Evolutionary conservation across 2,113 vertebrate species (phyloP), one percentile per base, ranked within the genome.

Genomic region (Nycticebus coucang): DNA sequence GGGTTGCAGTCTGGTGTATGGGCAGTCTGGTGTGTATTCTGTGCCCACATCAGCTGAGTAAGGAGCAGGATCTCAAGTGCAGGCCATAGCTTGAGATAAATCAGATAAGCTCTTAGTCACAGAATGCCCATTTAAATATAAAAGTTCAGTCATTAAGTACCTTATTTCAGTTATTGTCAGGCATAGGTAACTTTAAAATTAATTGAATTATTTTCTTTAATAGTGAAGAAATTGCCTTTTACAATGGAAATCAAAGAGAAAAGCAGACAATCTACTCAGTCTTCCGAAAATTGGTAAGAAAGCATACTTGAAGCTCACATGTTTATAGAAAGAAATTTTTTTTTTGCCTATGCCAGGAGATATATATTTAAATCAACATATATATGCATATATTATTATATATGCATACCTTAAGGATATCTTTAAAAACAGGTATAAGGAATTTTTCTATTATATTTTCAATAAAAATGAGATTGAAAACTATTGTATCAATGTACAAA

Each of bases 201-300:
- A 94, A 97, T 72, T 87, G 35, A 68, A 74, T 57, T 94, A 68
- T 95, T 72, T 96, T 59, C 71, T 74, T 95, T 97, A 96, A 94
- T 78, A 99, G 99, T 98, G 99, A 99, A 98, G 99, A 99, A 99
- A 99, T 99, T 82, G 99, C 99, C 77, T 99, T 99, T 98, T 99
- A 99, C 96, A 99, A 99, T 94, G 99, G 99, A 41, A 99, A 99
- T 96, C 57, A 95, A 94, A 99, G 99, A 97, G 99, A 99, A 98
- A 99, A 99, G 87, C 99, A 99, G 97, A 99, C 99, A 66, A 99
- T 99, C 96, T 95, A 99, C 89, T 88, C 98, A 82, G 99, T 99
- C 30, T 99, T 99, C 97, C 98, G 98, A 95, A 99, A 99, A 97
- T 98, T 99, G 99, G 99, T 99, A 98, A 97, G 99, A 97, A 50